phyloP scores from a whole-genome alignment of 2,888 invertebrate species.

The Himalopsyche tibetana region DNA sequence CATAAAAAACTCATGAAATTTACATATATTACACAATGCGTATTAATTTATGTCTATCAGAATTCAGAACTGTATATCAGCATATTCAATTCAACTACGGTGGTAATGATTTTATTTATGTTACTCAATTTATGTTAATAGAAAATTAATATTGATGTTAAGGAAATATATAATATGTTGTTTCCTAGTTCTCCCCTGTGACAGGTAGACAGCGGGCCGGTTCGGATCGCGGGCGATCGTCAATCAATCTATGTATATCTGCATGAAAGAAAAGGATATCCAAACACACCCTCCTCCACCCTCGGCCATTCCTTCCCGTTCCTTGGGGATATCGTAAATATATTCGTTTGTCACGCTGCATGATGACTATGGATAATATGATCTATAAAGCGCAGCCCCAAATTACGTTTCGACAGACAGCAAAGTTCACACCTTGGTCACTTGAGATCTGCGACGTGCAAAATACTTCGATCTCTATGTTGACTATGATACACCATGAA shows the following conservation, averaged over 20 bases:
- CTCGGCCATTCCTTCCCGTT: slow-evolving; percentile 25
- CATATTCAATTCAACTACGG: too few relatives aligned
- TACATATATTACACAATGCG: too few relatives aligned
- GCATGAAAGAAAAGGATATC: slow-evolving; percentile 61
- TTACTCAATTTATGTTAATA: too few relatives aligned
- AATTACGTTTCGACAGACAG: slow-evolving; percentile 54
- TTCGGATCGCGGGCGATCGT: slow-evolving; percentile 45
- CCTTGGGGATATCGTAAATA: slow-evolving; percentile 50
- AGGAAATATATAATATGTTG: neutral
- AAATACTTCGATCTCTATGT: neutral
- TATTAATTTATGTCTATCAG: too few relatives aligned
- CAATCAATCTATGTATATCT: slow-evolving; percentile 62
- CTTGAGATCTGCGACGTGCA: neutral
- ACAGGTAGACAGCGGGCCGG: slow-evolving; percentile 50
- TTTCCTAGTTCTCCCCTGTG: slow-evolving; percentile 5
- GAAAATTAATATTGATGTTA: too few relatives aligned
- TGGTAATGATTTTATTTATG: too few relatives aligned
- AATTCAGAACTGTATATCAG: too few relatives aligned
- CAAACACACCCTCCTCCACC: slow-evolving; percentile 37
- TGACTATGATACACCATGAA: too few relatives aligned
- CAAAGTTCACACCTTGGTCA: slow-evolving; percentile 31
- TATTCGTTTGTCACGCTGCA: slow-evolving; percentile 61
- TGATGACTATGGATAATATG: slow-evolving; percentile 49
- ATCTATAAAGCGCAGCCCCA: slow-evolving; percentile 51
- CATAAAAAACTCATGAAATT: too few relatives aligned